Conservation (phyloP, 2,797 vertebrate species). For the Muscicapa comitata region DNA sequence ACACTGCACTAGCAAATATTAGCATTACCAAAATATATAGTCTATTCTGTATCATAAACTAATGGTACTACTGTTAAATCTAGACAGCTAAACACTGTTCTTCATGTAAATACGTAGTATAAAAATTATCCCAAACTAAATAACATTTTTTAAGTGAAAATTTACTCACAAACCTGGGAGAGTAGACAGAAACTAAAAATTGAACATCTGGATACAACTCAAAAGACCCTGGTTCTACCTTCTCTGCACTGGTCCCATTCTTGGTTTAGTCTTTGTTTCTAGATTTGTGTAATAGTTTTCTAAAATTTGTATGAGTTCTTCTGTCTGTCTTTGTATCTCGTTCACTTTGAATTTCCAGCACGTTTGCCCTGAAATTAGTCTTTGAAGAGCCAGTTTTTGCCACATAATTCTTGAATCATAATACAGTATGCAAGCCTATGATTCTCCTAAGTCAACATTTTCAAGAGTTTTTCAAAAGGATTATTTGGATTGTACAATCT, state of each 20-base stretch:
- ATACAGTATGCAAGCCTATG: neutral
- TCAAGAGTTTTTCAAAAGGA: neutral
- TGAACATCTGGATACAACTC: neutral
- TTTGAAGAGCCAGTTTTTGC: neutral
- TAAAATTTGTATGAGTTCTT: neutral
- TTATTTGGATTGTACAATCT: neutral
- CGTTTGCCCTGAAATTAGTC: neutral
- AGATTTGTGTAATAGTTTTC: neutral
- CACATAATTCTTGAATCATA: neutral
- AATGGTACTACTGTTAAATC: neutral
- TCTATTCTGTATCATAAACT: neutral
- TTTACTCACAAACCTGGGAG: neutral
- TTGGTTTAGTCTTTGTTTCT: neutral
- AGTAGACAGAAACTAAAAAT: neutral
- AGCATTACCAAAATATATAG: neutral
- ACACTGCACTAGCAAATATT: neutral
- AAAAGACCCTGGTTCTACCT: neutral
- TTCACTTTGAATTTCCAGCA: neutral
- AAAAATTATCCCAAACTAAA: neutral
- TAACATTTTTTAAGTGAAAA: neutral
- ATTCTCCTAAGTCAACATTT: neutral
- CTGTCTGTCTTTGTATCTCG: neutral
- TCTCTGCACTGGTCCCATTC: neutral
- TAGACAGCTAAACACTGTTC: neutral
- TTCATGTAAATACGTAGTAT: neutral